A percentile compares a stretch with the other conserved stretches of the same genome.
Evolutionary conservation across 1,140 invertebrate species (phyloP).

Genomic region (Halyomorpha halys): DNA sequence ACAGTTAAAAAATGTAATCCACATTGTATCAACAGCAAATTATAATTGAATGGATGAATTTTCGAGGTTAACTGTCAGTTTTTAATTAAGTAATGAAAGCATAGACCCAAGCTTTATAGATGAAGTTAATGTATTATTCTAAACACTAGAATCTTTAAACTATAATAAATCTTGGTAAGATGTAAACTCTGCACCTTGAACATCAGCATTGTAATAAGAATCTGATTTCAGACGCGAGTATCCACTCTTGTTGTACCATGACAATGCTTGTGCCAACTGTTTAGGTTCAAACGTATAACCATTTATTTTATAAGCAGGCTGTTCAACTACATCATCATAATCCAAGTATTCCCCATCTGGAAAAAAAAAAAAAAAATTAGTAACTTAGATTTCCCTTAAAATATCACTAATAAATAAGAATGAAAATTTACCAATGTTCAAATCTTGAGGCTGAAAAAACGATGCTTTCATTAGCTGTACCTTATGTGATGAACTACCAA

Average conservation of each 20-base stretch:
- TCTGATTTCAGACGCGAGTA: slow-evolving; percentile 4
- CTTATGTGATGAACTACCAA: slow-evolving; percentile 50
- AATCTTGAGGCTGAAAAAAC: slow-evolving; percentile 46
- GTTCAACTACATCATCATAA: slow-evolving; percentile 22
- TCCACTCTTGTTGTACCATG: slow-evolving; percentile 18
- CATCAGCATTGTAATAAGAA: neutral
- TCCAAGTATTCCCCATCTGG: slow-evolving; percentile 22
- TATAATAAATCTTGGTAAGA: too few species aligned
- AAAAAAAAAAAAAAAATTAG: neutral
- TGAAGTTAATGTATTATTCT: too few species aligned
- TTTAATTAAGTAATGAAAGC: too few species aligned
- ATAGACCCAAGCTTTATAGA: too few species aligned
- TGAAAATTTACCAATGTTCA: slow-evolving; percentile 29
- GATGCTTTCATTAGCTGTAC: slow-evolving; percentile 81
- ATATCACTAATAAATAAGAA: neutral
- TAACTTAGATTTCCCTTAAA: neutral
- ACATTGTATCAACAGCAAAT: too few species aligned
- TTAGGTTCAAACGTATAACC: slow-evolving; percentile 19
- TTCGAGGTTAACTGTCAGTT: too few species aligned
- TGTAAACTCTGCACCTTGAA: neutral
- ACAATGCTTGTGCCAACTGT: slow-evolving; percentile 17
- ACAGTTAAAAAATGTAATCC: too few species aligned
- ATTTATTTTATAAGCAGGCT: slow-evolving; percentile 17
- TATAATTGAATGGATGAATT: too few species aligned
- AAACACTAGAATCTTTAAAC: too few species aligned